Evolutionary conservation across 2,888 invertebrate genomes (phyloP).

Genomic region (Aphidius colemani): DNA sequence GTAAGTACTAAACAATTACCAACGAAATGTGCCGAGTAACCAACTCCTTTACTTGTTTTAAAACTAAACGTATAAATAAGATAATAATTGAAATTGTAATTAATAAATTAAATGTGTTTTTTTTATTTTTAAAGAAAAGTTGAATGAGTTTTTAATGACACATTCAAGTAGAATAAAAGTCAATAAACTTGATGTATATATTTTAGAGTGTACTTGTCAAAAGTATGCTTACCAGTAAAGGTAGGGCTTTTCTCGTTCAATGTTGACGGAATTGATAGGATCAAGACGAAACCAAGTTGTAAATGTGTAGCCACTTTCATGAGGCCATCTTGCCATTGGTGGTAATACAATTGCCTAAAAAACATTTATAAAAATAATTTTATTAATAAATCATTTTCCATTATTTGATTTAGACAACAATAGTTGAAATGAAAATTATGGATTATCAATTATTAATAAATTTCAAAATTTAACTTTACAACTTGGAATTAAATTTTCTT

Average conservation of each 20-base stretch:
- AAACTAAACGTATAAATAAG: conserved; percentile 69
- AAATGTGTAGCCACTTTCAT: conserved; percentile 99
- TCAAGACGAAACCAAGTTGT: conserved; percentile 99
- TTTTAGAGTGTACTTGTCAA: conserved; percentile 26
- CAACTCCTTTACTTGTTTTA: conserved; percentile 98
- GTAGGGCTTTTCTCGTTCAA: conserved; percentile 98
- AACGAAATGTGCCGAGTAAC: conserved; percentile 98
- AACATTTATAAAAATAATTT: conserved; percentile 30
- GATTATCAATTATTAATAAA: no score
- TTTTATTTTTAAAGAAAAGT: neutral
- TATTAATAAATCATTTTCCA: no score
- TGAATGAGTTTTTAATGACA: conserved; percentile 3
- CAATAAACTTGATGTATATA: conserved; percentile 5
- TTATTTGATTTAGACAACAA: neutral
- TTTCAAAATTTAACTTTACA: no score
- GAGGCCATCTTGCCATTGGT: conserved; percentile 97
- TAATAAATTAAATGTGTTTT: neutral
- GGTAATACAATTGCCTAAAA: conserved; percentile 94
- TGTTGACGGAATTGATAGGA: conserved; percentile 97
- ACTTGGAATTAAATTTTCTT: no score
- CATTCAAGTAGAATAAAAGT: conserved; percentile 1
- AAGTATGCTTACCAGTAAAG: conserved; percentile 83
- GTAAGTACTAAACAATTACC: conserved; percentile 98
- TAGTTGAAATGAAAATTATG: neutral
- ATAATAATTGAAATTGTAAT: neutral